Evolutionary conservation across 1,140 invertebrate species (phyloP).

Genomic region (Philotrypesis tridentata): DNA sequence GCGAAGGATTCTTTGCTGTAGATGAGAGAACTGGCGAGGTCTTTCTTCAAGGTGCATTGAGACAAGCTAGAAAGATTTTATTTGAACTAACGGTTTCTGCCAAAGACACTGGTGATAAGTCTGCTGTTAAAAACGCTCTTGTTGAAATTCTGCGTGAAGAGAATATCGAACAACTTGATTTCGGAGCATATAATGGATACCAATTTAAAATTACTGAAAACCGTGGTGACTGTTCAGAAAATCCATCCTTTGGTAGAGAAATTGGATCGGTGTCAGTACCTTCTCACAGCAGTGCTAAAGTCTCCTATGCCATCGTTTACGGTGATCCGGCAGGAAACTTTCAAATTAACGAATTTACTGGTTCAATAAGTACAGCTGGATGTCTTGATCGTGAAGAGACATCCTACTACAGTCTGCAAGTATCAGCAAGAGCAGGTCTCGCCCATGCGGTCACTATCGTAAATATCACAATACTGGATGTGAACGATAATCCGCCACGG

Average conservation of each 20-base stretch:
- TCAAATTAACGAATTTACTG: constrained; percentile 84
- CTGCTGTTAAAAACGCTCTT: constrained; percentile 82
- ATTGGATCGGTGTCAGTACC: constrained; percentile 85
- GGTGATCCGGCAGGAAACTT: constrained; percentile 88
- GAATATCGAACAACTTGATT: constrained; percentile 81
- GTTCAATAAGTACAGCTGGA: constrained; percentile 85
- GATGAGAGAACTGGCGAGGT: constrained; percentile 85
- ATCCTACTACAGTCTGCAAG: constrained; percentile 83
- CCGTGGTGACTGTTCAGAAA: constrained; percentile 77
- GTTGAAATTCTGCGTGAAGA: constrained; percentile 86
- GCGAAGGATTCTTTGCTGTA: constrained; percentile 84
- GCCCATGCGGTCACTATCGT: constrained; percentile 84
- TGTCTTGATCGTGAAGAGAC: constrained; percentile 89
- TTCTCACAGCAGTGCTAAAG: constrained; percentile 69
- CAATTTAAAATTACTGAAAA: constrained; percentile 89
- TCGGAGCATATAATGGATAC: constrained; percentile 83
- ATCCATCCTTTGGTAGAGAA: constrained; percentile 77
- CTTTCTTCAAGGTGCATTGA: constrained; percentile 78
- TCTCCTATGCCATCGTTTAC: constrained; percentile 87
- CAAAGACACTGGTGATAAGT: constrained; percentile 84
- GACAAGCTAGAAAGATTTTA: constrained; percentile 78
- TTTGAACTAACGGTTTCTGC: constrained; percentile 85
- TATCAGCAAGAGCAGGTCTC: constrained; percentile 82
- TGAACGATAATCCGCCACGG: constrained; percentile 93
- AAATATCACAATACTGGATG: constrained; percentile 88